These are phyloP conservation scores for Tympanoctomys barrerae DNA, from an alignment of 2,797 vertebrate genomes.

Conservation along the genomic window DNA sequence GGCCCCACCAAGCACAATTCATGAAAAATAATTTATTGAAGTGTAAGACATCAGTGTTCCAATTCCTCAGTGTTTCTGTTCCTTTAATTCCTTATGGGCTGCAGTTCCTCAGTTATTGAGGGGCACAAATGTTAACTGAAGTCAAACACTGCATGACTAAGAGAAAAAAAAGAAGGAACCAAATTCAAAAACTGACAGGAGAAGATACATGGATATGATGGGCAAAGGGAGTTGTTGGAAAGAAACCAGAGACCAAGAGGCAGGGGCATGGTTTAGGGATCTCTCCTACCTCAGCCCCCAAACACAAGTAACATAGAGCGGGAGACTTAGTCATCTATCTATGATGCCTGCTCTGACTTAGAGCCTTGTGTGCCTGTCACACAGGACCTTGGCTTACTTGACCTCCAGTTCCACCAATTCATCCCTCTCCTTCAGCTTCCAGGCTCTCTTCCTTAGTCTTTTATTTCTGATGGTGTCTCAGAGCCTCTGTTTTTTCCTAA, in stretches of 20 bases:
- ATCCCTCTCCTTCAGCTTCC: conserved; percentile 90
- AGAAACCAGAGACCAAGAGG: not conserved
- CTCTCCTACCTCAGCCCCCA: not conserved
- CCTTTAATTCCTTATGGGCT: not conserved
- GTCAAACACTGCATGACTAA: not conserved
- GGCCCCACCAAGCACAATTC: not conserved
- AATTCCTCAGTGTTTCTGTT: not conserved
- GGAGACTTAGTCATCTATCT: not conserved
- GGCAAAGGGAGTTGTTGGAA: not conserved
- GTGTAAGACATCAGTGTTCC: not conserved
- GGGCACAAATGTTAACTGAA: not conserved
- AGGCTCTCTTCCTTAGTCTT: conserved; percentile 91
- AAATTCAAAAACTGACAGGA: not conserved
- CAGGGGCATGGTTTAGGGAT: accelerated
- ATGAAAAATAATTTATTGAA: not conserved
- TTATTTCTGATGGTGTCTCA: conserved; percentile 91
- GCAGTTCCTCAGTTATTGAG: not conserved
- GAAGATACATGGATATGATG: not conserved
- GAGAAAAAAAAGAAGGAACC: not conserved
- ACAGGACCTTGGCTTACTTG: conserved; percentile 92
- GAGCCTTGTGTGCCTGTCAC: conserved; percentile 93
- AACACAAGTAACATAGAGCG: not conserved
- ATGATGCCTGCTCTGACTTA: conserved; percentile 89
- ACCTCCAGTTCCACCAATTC: conserved; percentile 92
- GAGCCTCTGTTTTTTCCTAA: conserved; percentile 91